A percentile compares a stretch with the other conserved stretches of the same genome.
These are phyloP conservation scores for Lethocerus indicus DNA, from an alignment of 1,140 invertebrate species.

Conservation along the genomic window DNA sequence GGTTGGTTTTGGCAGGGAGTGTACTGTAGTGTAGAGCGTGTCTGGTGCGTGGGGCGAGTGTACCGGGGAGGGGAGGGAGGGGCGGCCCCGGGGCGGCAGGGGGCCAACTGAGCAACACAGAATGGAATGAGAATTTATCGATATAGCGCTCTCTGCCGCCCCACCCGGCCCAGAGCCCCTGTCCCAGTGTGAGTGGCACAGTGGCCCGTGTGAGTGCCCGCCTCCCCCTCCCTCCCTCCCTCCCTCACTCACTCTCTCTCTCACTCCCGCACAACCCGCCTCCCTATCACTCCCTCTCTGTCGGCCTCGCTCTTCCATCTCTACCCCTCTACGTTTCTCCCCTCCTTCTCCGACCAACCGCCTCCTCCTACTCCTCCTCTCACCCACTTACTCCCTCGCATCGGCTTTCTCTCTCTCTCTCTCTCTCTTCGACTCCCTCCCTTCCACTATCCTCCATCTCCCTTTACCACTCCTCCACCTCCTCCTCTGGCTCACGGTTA, in stretches of 20 bases:
- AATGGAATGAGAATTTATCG: constrained; percentile 13
- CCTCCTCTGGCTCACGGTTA: too few species aligned
- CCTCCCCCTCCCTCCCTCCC: not conserved
- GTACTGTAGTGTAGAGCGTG: not conserved
- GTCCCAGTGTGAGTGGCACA: not conserved
- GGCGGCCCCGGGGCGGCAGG: not conserved
- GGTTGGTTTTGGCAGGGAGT: not conserved
- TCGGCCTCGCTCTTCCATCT: not conserved
- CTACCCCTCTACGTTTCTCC: not conserved
- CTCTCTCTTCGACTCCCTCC: not conserved
- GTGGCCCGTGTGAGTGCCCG: not conserved
- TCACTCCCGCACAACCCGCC: not conserved
- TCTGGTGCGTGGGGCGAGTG: not conserved
- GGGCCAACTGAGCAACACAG: constrained; percentile 5
- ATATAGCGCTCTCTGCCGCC: constrained; percentile 5
- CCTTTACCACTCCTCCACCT: too few species aligned
- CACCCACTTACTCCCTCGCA: too few species aligned
- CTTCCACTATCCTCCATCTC: too few species aligned
- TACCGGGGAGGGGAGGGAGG: constrained; percentile 1
- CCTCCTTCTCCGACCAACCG: too few species aligned
- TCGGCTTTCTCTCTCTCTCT: not conserved
- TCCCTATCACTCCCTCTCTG: not conserved
- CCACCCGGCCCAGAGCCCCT: not conserved
- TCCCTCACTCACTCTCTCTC: not conserved
- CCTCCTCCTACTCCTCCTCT: too few species aligned